These are phyloP conservation scores for Argyresthia goedartella DNA, from an alignment of 2,888 invertebrate genomes.

Conservation along the genomic window DNA sequence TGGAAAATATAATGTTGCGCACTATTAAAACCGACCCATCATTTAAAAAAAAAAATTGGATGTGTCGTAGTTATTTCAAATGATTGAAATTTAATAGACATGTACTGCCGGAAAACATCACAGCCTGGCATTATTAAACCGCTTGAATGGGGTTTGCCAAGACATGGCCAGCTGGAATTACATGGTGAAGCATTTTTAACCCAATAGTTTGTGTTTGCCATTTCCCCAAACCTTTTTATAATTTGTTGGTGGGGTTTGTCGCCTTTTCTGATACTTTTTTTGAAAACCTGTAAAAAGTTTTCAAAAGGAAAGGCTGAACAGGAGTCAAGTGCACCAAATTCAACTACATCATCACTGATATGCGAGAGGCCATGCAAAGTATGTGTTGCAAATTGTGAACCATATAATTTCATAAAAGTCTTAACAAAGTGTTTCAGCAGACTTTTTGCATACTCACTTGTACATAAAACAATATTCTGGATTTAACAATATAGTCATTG, in stretches of 20 bases:
- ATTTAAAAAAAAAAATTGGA: slow-evolving; percentile 3
- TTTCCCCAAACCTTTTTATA: slow-evolving; percentile 10
- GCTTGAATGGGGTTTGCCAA: neutral
- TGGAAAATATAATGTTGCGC: slow-evolving; percentile 1
- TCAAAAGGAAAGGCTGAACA: slow-evolving; percentile 14
- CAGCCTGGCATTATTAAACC: neutral
- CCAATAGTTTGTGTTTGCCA: slow-evolving; percentile 4
- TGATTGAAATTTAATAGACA: slow-evolving; percentile 2
- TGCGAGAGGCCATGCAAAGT: slow-evolving; percentile 12
- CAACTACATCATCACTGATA: slow-evolving; percentile 10
- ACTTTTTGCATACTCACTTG: slow-evolving; percentile 5
- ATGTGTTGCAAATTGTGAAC: slow-evolving; percentile 8
- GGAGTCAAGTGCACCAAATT: slow-evolving; percentile 13
- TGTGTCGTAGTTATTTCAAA: slow-evolving; percentile 7
- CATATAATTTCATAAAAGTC: slow-evolving; percentile 8
- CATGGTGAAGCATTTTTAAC: slow-evolving; percentile 2
- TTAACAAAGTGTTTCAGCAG: slow-evolving; percentile 9
- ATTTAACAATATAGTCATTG: neutral
- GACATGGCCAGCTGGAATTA: neutral
- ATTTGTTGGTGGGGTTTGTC: slow-evolving; percentile 27
- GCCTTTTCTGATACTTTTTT: slow-evolving; percentile 26
- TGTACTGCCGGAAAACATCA: neutral
- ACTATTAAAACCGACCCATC: slow-evolving; percentile 3
- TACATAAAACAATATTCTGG: slow-evolving; percentile 6
- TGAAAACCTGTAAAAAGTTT: slow-evolving; percentile 11